Evolutionary conservation across 2,797 vertebrate genomes (phyloP), one percentile per base, ranked within the genome.

Genomic region (Hyperoplus immaculatus): DNA sequence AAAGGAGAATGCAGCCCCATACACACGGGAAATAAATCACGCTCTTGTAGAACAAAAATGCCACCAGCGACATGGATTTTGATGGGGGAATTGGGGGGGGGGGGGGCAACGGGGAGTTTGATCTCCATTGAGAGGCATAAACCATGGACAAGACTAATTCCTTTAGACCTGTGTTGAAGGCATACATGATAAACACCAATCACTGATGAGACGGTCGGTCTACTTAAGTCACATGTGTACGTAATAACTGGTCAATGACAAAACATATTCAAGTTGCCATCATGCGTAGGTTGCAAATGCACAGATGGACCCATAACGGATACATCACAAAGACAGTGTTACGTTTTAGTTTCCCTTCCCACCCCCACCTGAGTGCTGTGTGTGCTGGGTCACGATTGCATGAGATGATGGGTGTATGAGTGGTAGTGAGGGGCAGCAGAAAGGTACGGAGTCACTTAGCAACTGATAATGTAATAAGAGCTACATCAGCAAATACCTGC

Each of bases 401-500:
- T 88, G 90, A 75, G 89, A 92, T 92, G 89, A 92, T 92, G 90
- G 67, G 75, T 84, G 84, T 50, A 82, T 77, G 69, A 78, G 83
- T 85, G 87, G 85, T 67, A 79, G 83, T 83, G 83, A 63, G 85
- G 86, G 85, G 75, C 82, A 60, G 63, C 62, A 78, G 29, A 29
- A 49, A 61, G 41, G 53, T 64, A 66, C 69, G 21, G 65, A 80
- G 68, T 77, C 80, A 75, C 86, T 87, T 78, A 90, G 88, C 87
- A 90, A 81, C 85, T 77, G 66, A 85, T 89, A 54, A 89, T 91
- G 92, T 86, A 89, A 85, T 78, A 92, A 89, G 84, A 80, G 82
- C 76, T 61, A 11, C 14, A 43, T 69, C 18, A 61, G 36, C 59
- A 81, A 57, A 79, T 57, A 77, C 12, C 54, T 75, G 6, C 12